phyloP scores from a whole-genome alignment of 1,140 invertebrate species.

The Sipha flava region DNA sequence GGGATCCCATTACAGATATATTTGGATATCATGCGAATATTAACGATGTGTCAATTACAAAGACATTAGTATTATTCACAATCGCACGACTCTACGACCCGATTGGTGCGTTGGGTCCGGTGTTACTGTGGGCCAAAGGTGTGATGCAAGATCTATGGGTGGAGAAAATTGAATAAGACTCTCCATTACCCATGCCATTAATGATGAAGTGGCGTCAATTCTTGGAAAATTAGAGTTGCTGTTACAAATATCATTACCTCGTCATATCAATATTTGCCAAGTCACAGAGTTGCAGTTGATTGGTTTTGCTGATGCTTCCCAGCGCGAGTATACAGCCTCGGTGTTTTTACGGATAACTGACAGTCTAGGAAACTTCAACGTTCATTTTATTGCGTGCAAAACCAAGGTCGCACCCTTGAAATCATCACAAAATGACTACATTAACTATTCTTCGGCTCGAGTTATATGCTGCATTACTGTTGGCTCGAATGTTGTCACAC shows the following conservation, averaged over 20 bases:
- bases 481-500: background rate
- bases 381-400: background rate
- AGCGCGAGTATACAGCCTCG: background rate
- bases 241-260: background rate
- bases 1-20: background rate
- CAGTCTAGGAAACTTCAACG: background rate
- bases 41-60: background rate
- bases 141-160: background rate
- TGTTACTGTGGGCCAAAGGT: background rate
- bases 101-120: background rate
- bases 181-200: background rate
- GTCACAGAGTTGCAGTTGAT: background rate
- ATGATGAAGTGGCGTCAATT: background rate
- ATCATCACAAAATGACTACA: background rate
- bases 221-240: background rate
- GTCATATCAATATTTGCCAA: background rate
- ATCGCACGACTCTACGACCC: background rate
- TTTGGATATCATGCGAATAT: background rate
- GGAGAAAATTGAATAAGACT: background rate
- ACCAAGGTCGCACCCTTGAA: background rate
- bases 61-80: background rate
- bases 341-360: background rate
- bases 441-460: background rate
- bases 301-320: slow-evolving; percentile 12
- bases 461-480: background rate